These are phyloP conservation scores for Argopecten irradians DNA, from an alignment of 1,140 invertebrate species.

Conservation along the genomic window DNA sequence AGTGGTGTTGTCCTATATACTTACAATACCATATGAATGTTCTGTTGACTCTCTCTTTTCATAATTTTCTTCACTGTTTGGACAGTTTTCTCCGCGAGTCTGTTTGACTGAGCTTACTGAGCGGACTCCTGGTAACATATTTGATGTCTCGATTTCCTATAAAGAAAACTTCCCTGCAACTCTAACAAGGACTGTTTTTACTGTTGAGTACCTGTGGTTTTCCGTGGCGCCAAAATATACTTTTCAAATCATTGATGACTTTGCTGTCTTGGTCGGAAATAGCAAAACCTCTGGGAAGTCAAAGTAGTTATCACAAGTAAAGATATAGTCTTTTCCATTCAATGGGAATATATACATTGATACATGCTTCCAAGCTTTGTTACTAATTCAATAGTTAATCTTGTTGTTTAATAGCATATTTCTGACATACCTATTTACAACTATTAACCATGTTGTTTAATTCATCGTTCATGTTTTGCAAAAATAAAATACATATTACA, in stretches of 20 bases:
- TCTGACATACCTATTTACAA: too few relatives aligned
- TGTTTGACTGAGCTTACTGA: slow-evolving; percentile 3
- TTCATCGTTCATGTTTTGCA: too few relatives aligned
- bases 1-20: slow-evolving; percentile 28
- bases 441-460: too few relatives aligned
- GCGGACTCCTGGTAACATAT: background rate
- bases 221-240: background rate
- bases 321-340: too few relatives aligned
- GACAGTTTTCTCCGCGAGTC: slow-evolving; percentile 38
- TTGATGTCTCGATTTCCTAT: background rate
- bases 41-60: slow-evolving; percentile 8
- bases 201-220: background rate
- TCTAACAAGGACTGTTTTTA: background rate
- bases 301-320: too few relatives aligned
- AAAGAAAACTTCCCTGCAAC: slow-evolving; percentile 9
- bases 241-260: slow-evolving; percentile 39
- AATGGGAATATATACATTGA: too few relatives aligned
- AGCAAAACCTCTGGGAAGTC: background rate
- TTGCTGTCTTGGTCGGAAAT: background rate
- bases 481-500: too few relatives aligned
- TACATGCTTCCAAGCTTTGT: too few relatives aligned
- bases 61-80: slow-evolving; percentile 56
- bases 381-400: too few relatives aligned
- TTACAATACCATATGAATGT: slow-evolving; percentile 26
- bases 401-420: too few relatives aligned